A percentile compares a stretch with the other conserved stretches of the same genome.
Conservation (phyloP, 2,113 vertebrate species). For the Mesitornis unicolor region DNA sequence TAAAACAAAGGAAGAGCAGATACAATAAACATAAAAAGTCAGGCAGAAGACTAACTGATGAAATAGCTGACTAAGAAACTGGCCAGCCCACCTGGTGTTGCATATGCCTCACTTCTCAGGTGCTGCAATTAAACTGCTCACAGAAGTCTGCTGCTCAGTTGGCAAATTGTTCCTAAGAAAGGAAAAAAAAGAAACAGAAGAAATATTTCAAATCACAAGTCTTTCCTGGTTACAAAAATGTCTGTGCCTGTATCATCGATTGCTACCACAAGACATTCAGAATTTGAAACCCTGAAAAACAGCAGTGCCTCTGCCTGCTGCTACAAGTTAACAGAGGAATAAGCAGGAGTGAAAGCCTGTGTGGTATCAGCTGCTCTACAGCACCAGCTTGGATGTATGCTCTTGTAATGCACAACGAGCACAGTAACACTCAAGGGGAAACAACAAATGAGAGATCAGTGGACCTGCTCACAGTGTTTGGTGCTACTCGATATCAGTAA, state of each 20-base stretch:
- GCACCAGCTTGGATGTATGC: neutral
- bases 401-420: neutral
- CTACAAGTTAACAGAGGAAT: neutral
- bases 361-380: neutral
- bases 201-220: neutral
- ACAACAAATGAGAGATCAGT: neutral
- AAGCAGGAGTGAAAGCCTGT: neutral
- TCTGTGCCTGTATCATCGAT: neutral
- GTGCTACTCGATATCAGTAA: neutral
- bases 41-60: neutral
- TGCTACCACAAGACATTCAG: neutral
- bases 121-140: neutral
- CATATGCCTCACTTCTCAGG: neutral
- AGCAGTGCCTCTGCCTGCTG: neutral
- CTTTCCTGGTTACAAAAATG: neutral
- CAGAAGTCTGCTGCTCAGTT: neutral
- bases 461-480: rapidly evolving
- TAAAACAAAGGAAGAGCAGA: neutral
- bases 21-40: neutral
- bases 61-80: neutral
- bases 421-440: neutral
- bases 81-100: neutral
- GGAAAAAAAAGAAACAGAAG: neutral
- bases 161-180: neutral
- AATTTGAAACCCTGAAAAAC: neutral